Conservation (phyloP, 2,113 vertebrate genomes). For the Prunella fulvescens region DNA sequence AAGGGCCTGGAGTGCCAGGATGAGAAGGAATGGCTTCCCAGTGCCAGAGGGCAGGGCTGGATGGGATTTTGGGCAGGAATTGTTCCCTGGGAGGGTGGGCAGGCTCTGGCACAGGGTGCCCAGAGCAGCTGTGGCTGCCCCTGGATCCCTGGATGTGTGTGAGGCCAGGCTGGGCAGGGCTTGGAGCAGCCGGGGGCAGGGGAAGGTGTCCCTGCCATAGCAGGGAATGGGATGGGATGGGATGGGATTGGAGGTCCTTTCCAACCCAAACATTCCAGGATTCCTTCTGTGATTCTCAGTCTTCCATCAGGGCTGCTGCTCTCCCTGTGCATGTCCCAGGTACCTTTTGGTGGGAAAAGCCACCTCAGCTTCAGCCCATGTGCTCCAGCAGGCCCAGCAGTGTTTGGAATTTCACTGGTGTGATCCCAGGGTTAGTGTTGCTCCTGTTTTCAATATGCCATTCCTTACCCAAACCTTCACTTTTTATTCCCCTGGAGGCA, state of each 20-base stretch:
- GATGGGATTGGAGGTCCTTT: not conserved
- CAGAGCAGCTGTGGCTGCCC: not conserved
- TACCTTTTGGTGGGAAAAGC: not conserved
- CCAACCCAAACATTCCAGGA: not conserved
- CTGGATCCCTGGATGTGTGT: not conserved
- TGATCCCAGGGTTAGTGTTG: not conserved
- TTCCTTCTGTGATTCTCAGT: not conserved
- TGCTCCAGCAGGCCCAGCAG: not conserved
- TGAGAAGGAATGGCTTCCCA: not conserved
- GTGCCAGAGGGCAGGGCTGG: accelerated
- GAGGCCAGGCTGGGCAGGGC: accelerated
- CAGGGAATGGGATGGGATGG: not conserved
- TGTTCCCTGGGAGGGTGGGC: accelerated
- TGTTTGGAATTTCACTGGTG: not conserved
- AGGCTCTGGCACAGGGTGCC: not conserved
- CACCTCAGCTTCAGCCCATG: not conserved
- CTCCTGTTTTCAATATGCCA: not conserved
- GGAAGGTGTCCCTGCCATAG: not conserved
- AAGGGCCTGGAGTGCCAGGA: not conserved
- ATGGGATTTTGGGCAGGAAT: not conserved
- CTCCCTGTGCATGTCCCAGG: not conserved
- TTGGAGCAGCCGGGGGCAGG: accelerated
- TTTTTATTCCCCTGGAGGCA: not conserved
- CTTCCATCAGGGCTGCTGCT: accelerated
- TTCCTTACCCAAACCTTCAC: not conserved